Conservation (phyloP, 2,113 vertebrate species). For the Neolamprologus brichardi region DNA sequence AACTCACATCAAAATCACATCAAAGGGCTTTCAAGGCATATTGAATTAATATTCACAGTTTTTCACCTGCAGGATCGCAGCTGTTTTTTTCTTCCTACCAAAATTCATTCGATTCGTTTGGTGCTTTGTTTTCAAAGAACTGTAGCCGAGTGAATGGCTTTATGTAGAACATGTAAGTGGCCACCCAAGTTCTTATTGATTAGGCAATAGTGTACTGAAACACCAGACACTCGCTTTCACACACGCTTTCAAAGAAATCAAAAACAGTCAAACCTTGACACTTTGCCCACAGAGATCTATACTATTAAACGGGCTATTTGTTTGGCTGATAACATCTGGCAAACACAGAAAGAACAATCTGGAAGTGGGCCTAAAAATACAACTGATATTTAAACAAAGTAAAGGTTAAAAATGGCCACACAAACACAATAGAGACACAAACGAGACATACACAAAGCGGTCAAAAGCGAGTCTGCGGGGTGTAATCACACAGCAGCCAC, state of each 20-base stretch:
- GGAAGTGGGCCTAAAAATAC: neutral
- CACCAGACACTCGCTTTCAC: neutral
- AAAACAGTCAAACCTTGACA: slow-evolving; percentile 36
- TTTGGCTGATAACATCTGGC: neutral
- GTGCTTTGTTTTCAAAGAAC: slow-evolving; percentile 35
- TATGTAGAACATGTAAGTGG: slow-evolving; percentile 58
- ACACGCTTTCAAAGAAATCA: slow-evolving; percentile 31
- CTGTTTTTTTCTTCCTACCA: neutral
- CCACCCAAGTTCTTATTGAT: slow-evolving; percentile 59
- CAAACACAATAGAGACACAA: neutral
- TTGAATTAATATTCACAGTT: slow-evolving; percentile 26
- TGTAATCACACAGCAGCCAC: slow-evolving; percentile 37
- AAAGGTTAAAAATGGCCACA: neutral
- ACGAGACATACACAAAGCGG: neutral
- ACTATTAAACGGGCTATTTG: neutral
- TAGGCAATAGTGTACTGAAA: neutral
- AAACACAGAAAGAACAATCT: slow-evolving; percentile 6
- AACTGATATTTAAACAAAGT: neutral
- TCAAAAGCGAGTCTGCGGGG: neutral
- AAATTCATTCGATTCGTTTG: slow-evolving; percentile 8
- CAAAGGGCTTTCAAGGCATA: slow-evolving; percentile 24
- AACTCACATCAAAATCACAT: neutral
- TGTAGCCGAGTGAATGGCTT: slow-evolving; percentile 11
- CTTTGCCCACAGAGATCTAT: slow-evolving; percentile 19
- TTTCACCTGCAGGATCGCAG: neutral